Base-by-base conservation (phyloP, 2,888 invertebrate species). In the Ophion obscuratus region DNA sequence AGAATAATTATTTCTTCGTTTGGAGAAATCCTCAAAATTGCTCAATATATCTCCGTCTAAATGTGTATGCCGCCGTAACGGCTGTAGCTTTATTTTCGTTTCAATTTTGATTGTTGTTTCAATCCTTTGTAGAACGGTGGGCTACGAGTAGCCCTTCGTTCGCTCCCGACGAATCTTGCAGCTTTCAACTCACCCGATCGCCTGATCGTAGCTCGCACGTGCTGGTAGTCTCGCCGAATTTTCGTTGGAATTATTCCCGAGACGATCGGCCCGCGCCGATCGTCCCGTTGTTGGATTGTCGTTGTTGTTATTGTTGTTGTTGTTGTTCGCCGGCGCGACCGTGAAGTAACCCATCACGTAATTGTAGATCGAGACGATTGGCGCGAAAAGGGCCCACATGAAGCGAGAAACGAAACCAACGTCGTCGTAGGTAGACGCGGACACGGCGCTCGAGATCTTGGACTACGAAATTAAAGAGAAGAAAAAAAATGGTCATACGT, bases 311-410 rank as follows among this genome's bases (percentile, higher is more conserved):
- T 47, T 47, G 53, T 53, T 53, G 53, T 53, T 53, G 53, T 53
- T 53, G 53, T 53, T 53, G 53, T 53, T 53, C 17, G 17, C 4
- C 61, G 61, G 61, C 61, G 61, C 20, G 20, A 61, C 20, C 61
- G 61, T 92, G 80, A 96, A 91, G 81, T 95, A 94, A 31, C 93
- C 93, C 88, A 94, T 94, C 53, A 96, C 85, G 88, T 95, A 95
- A 82, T 94, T 95, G 91, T 96, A 94, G 44, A 96, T 93, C 61
- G 95, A 95, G 11, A 96, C 91, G 6, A 97, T 94, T 0, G 96
- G 96, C 5, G 96, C 93, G 31, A 97, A 91, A 2, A 97, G 89
- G 0, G 95, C 93, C 92, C 96, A 95, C 88, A 97, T 92, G 14
- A 97, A 92, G 62, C 95, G 95, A 0, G 95, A 94, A 74, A 96